A percentile compares a stretch with the other conserved stretches of the same genome.
These are phyloP conservation scores for Psammodynastes pulverulentus DNA, from an alignment of 2,113 vertebrate genomes.

Conservation along the genomic window DNA sequence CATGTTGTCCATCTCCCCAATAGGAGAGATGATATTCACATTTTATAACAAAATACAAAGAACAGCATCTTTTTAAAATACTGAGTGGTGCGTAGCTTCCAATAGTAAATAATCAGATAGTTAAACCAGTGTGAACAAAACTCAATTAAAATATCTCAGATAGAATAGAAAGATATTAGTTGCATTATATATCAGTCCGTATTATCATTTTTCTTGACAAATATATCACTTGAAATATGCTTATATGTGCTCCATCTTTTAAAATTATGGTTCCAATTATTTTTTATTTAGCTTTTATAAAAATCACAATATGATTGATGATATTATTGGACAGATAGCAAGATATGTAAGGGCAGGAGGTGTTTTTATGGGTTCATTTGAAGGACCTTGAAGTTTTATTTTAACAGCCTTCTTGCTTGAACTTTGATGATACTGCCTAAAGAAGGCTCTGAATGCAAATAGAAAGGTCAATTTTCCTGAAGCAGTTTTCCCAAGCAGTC, in stretches of 20 bases:
- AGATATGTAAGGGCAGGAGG: not conserved
- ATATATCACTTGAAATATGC: not conserved
- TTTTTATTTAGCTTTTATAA: not conserved
- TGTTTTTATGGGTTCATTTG: not conserved
- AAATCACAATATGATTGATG: not conserved
- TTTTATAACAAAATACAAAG: not conserved
- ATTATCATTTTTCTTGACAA: not conserved
- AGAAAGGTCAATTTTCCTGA: not conserved
- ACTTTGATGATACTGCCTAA: no score
- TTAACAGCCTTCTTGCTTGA: not conserved
- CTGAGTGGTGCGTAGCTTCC: not conserved
- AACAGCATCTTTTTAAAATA: not conserved
- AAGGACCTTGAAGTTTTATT: not conserved
- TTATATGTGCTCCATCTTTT: slow-evolving; percentile 1
- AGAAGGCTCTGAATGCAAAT: not conserved
- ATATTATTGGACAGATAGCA: not conserved
- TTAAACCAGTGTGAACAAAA: not conserved
- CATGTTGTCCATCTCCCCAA: no score
- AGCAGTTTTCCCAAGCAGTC: not conserved
- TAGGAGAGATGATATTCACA: not conserved
- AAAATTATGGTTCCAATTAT: slow-evolving; percentile 1
- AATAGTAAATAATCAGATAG: not conserved
- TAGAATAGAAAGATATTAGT: not conserved
- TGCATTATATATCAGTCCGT: not conserved
- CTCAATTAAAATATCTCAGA: not conserved